Evolutionary conservation across 37 sponge, comb jelly and placozoan species (phyloP).

Genomic region (Trichoplax adhaerens): DNA sequence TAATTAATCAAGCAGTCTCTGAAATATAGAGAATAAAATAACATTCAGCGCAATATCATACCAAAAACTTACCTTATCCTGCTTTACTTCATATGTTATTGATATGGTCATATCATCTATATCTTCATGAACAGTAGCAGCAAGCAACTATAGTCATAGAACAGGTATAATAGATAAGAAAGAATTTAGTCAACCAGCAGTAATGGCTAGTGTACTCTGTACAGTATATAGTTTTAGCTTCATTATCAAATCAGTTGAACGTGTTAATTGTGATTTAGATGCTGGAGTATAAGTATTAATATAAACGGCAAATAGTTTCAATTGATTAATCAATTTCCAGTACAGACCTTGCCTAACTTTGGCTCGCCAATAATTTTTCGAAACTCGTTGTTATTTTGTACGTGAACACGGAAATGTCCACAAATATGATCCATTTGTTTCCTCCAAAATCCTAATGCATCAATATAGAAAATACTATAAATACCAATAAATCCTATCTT

Average conservation of each 20-base stretch:
- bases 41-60: slow-evolving; percentile 6
- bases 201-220: too few relatives aligned
- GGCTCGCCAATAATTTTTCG: slow-evolving; percentile 32
- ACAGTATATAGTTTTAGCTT: too few relatives aligned
- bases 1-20: slow-evolving; percentile 5
- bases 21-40: slow-evolving; percentile 2
- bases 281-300: too few relatives aligned
- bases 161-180: background rate
- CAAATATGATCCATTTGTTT: slow-evolving; percentile 54
- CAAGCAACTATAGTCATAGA: slow-evolving; percentile 1
- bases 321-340: background rate
- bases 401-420: slow-evolving; percentile 38
- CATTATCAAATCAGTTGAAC: too few relatives aligned
- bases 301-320: slow-evolving; percentile 2
- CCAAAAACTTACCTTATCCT: background rate
- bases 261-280: too few relatives aligned
- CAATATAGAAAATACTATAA: too few relatives aligned
- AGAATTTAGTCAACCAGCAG: too few relatives aligned
- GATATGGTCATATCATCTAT: slow-evolving; percentile 11
- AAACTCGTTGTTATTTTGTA: slow-evolving; percentile 22
- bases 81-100: slow-evolving; percentile 13
- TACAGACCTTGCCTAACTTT: slow-evolving; percentile 46
- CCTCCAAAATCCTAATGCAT: slow-evolving; percentile 47
- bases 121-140: slow-evolving; percentile 7
- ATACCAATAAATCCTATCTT: too few relatives aligned